A percentile compares a stretch with the other conserved stretches of the same genome.
Evolutionary conservation across 2,797 vertebrate species (phyloP).

Genomic region (Sphaeramia orbicularis): DNA sequence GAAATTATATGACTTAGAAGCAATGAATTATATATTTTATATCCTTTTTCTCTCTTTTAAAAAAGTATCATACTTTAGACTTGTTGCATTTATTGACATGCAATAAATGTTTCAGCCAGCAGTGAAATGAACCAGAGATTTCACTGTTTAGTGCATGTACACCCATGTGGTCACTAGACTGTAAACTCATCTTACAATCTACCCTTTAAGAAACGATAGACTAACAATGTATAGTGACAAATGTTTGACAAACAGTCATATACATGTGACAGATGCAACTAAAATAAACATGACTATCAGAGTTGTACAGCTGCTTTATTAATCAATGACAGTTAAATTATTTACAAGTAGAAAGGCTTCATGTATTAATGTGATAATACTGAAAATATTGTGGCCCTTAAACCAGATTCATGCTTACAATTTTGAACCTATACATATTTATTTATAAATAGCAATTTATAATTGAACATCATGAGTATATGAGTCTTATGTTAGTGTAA

Average conservation of each 20-base stretch:
- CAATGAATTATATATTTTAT: background rate
- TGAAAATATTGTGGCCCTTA: background rate
- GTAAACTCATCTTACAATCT: no score
- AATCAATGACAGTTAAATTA: background rate
- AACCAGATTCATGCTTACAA: conserved; percentile 6
- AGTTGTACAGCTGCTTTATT: conserved; percentile 3
- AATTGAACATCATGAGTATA: conserved; percentile 18
- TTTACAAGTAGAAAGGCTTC: conserved; percentile 12
- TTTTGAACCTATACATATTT: background rate
- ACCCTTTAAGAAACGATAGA: no score
- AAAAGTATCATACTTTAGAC: no score
- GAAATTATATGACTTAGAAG: background rate
- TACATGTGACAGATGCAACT: background rate
- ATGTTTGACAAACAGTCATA: conserved; percentile 4
- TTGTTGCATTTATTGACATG: no score
- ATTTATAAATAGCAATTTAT: conserved; percentile 8
- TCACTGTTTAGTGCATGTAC: no score
- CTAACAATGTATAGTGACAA: background rate
- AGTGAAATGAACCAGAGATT: no score
- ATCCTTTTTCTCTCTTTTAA: no score
- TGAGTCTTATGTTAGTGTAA: background rate
- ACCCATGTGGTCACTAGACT: no score
- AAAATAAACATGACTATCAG: background rate
- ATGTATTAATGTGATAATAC: no score
- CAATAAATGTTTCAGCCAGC: no score